Percentiles rank a stretch among this genome's conserved stretches.
Evolutionary conservation across 2,113 vertebrate species (phyloP).

Genomic region (Theristicus caerulescens): DNA sequence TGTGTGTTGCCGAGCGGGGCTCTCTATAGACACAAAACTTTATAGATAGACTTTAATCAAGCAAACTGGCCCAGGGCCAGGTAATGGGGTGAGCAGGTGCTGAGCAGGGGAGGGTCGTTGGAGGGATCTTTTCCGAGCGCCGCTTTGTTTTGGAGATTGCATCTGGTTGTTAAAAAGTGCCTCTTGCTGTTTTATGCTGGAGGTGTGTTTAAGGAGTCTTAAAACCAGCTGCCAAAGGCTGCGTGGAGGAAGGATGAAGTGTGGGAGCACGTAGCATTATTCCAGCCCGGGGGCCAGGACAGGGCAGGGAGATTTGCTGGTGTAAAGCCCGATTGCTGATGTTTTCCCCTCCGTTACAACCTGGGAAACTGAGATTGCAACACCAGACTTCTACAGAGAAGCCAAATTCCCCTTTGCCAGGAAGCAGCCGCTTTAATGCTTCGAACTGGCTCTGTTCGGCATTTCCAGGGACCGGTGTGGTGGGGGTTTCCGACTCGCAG

Average conservation of each 20-base stretch:
- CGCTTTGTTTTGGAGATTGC: conserved; percentile 29
- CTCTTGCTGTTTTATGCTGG: conserved; percentile 20
- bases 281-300: conserved; percentile 37
- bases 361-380: conserved; percentile 51
- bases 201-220: conserved; percentile 15
- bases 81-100: conserved; percentile 40
- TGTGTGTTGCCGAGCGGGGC: neutral
- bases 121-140: neutral
- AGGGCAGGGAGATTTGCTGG: conserved; percentile 18
- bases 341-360: neutral
- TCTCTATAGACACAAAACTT: conserved; percentile 29
- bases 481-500: neutral
- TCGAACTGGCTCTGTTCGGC: neutral
- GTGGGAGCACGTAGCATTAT: conserved; percentile 30
- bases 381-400: conserved; percentile 37
- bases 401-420: conserved; percentile 55
- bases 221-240: conserved; percentile 38
- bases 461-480: neutral
- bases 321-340: conserved; percentile 18
- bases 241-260: conserved; percentile 22
- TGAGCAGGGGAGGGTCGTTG: neutral
- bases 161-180: conserved; percentile 38
- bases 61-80: conserved; percentile 23
- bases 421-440: conserved; percentile 28
- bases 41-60: conserved; percentile 55